phyloP scores from a whole-genome alignment of 2,888 invertebrate genomes.

The Abscondita cerata region DNA sequence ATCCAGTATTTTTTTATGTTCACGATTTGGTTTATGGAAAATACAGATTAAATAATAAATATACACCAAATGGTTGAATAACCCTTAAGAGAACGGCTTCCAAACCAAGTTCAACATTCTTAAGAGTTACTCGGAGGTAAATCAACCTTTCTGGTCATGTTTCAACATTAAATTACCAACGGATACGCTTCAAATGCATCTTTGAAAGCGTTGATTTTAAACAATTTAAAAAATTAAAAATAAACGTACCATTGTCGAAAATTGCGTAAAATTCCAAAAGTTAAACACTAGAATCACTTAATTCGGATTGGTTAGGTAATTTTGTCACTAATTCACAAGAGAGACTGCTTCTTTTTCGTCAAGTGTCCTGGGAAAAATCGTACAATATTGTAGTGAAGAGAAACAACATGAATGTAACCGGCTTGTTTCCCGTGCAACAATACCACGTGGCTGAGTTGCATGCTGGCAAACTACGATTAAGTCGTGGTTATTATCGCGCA shows the following conservation, averaged over 20 bases:
- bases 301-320: too few species aligned
- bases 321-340: not conserved
- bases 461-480: conserved; percentile 21
- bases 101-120: conserved; percentile 32
- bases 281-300: too few species aligned
- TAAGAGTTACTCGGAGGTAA: conserved; percentile 17
- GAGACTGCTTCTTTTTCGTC: not conserved
- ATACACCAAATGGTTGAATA: conserved; percentile 19
- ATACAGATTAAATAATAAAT: too few species aligned
- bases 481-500: conserved; percentile 8
- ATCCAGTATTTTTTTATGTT: too few species aligned
- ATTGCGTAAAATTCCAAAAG: not conserved
- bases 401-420: conserved; percentile 22
- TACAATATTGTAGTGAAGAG: conserved; percentile 20
- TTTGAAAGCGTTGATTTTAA: too few species aligned
- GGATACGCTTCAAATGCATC: conserved; percentile 2
- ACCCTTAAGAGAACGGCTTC: conserved; percentile 21
- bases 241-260: conserved; percentile 1
- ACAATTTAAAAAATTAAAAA: not conserved
- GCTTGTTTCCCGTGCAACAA: conserved; percentile 24
- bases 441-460: conserved; percentile 30
- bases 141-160: conserved; percentile 27
- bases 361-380: conserved; percentile 2
- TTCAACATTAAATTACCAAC: conserved; percentile 13
- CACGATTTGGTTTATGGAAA: too few species aligned